Conservation (phyloP, 2,888 invertebrate species). For the Apamea monoglypha region DNA sequence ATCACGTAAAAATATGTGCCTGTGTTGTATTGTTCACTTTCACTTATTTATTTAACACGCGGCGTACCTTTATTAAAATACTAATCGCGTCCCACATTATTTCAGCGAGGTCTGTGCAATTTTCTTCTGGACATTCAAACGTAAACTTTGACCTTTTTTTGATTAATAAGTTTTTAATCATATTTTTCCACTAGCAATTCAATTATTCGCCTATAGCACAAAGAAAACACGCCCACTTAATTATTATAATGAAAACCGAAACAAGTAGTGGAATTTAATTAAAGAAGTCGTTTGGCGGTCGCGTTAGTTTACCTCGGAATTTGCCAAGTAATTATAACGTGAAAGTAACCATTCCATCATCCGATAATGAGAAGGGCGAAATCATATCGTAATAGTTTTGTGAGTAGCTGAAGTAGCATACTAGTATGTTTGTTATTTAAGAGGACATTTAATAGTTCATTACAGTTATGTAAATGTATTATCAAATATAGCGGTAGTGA, state of each 20-base stretch:
- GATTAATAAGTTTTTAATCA: conserved; percentile 33
- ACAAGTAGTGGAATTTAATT: conserved; percentile 56
- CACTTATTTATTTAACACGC: conserved; percentile 20
- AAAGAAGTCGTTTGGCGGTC: conserved; percentile 54
- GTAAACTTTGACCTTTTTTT: conserved; percentile 29
- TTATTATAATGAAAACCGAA: conserved; percentile 58
- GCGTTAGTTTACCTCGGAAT: conserved; percentile 61
- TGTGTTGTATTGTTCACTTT: conserved; percentile 27
- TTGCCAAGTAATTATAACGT: conserved; percentile 64
- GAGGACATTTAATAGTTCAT: neutral
- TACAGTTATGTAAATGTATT: neutral
- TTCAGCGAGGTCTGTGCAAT: conserved; percentile 8
- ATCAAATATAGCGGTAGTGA: neutral
- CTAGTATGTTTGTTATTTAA: neutral
- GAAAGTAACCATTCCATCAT: conserved; percentile 68
- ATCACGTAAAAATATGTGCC: conserved; percentile 23
- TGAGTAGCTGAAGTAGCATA: neutral
- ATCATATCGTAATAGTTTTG: conserved; percentile 43
- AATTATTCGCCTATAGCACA: conserved; percentile 37
- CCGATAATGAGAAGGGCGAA: conserved; percentile 54
- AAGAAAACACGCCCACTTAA: conserved; percentile 48
- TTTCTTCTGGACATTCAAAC: conserved; percentile 10
- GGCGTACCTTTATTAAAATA: conserved; percentile 6
- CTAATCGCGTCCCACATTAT: conserved; percentile 8
- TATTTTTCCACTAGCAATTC: conserved; percentile 38